Base-by-base conservation (phyloP, 2,797 vertebrate species). In the Lithobates pipiens region DNA sequence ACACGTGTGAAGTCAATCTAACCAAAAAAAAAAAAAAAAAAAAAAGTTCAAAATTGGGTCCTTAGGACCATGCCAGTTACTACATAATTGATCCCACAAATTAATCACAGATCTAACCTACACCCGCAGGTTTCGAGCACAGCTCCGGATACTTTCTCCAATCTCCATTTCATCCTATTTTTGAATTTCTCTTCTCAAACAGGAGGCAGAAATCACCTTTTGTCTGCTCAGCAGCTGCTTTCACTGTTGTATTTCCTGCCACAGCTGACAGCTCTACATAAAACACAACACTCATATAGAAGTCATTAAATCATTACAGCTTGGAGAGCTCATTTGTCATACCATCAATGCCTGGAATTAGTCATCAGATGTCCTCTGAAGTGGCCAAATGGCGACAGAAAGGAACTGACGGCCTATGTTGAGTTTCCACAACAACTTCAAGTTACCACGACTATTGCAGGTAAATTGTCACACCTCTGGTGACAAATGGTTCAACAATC, bases 391-490 rank as follows among this genome's bases (percentile, higher is more conserved):
- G 80, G 54, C 9, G 8, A 11, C 69, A 36, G 61, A 42, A 16
- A 75, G 15, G 71, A 75, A 44, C 61, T 74, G 54, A 10, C 21
- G 9, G 32, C 10, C 27, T 23, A 46, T 10, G 16, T 11, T 13
- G 18, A 50, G 13, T 42, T 71, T n/a, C 34, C 71, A n/a, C 72
- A 46, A 46, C 25, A 74, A n/a, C 25, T 21, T 23, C 4, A 54
- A 18, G 15, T 50, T 50, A 34, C 23, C 65, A 8, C 4, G 11
- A 65, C 39, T 21, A 44, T 46, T 61, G 74, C 57, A 29, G 72
- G 23, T 63, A 21, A 65, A 67, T 32, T 13, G 80, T 83, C 54
- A 15, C 80, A 50, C 80, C 61, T 83, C 61, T 32, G 61, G 71
- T 83, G 57, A 83, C 80, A 83, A 83, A 75, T 75, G 72, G 39